phyloP scores from a whole-genome alignment of 2,113 vertebrate genomes.

The Chaetops frenatus region DNA sequence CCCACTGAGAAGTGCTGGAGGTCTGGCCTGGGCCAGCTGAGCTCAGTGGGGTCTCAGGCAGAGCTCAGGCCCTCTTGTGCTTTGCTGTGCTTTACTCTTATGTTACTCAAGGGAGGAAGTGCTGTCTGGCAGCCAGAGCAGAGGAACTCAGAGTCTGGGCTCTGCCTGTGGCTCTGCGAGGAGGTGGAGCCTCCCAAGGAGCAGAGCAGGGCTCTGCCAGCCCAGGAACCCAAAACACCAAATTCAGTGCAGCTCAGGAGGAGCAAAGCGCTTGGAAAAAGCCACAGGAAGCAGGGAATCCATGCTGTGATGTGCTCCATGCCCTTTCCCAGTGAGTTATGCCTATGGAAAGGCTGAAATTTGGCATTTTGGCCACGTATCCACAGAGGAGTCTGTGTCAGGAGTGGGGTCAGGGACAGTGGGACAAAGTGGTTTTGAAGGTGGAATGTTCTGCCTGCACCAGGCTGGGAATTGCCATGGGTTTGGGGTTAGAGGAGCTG shows the following conservation, averaged over 20 bases:
- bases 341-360: neutral
- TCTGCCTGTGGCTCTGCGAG: neutral
- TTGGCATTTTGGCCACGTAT: rapidly evolving
- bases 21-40: neutral
- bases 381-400: rapidly evolving
- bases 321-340: neutral
- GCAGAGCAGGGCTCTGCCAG: neutral
- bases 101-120: neutral
- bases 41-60: neutral
- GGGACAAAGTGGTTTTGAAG: neutral
- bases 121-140: neutral
- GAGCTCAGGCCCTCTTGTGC: neutral
- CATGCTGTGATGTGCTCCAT: rapidly evolving
- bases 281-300: neutral
- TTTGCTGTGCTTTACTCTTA: neutral
- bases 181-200: neutral
- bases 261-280: neutral
- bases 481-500: neutral
- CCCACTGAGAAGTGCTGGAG: neutral
- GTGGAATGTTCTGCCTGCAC: neutral
- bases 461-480: neutral
- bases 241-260: neutral
- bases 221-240: neutral
- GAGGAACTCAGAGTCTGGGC: neutral
- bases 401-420: neutral